Conservation (phyloP, 2,797 vertebrate genomes). For the Chaetophractus vellerosus region DNA sequence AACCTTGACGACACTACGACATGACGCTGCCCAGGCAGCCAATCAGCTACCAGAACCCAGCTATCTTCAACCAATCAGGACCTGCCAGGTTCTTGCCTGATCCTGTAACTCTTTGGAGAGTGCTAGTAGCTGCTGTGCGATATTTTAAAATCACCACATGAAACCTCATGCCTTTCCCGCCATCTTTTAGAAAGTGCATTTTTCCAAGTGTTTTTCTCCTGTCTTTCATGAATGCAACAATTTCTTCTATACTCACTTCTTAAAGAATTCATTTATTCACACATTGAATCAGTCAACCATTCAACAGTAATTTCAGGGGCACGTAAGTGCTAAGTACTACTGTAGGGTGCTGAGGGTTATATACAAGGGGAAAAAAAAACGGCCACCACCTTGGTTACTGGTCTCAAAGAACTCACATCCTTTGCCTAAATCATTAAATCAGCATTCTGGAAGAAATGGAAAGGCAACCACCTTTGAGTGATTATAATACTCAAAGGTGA, state of each 20-base stretch:
- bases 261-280: conserved; percentile 21
- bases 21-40: accelerated
- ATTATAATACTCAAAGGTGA: not conserved
- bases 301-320: not conserved
- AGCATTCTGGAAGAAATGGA: not conserved
- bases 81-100: not conserved
- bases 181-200: not conserved
- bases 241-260: not conserved
- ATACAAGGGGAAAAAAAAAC: not conserved
- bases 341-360: not conserved
- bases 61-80: not conserved
- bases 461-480: not conserved
- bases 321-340: not conserved
- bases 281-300: not conserved
- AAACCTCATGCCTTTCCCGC: not conserved
- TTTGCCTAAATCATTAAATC: conserved; percentile 13
- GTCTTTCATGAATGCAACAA: conserved; percentile 2
- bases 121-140: too few species aligned
- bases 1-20: accelerated
- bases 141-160: not conserved
- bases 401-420: conserved; percentile 11
- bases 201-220: not conserved
- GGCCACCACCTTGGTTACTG: not conserved
- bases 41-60: not conserved
- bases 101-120: not conserved